Conservation (phyloP, 2,113 vertebrate species). For the Heterochromis multidens region DNA sequence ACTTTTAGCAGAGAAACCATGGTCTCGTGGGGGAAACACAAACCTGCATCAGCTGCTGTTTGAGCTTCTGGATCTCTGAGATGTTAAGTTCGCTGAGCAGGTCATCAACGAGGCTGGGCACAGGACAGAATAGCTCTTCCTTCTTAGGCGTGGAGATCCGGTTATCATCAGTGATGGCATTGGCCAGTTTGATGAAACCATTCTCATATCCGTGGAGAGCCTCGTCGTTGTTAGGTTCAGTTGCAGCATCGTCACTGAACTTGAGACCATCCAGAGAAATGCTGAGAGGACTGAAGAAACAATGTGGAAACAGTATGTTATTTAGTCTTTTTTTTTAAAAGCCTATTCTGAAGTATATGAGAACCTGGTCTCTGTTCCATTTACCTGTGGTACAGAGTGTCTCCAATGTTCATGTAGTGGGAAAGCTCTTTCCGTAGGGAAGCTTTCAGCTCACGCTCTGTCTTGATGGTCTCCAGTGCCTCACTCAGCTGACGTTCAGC, state of each 20-base stretch:
- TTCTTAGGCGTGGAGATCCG: slow-evolving; percentile 82
- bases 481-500: slow-evolving; percentile 93
- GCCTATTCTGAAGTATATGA: background rate
- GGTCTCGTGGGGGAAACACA: background rate
- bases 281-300: slow-evolving; percentile 76
- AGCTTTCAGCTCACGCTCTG: slow-evolving; percentile 93
- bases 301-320: background rate
- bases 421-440: slow-evolving; percentile 95
- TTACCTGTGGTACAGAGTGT: slow-evolving; percentile 77
- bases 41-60: slow-evolving; percentile 96
- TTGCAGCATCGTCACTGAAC: slow-evolving; percentile 81
- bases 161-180: slow-evolving; percentile 75
- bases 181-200: slow-evolving; percentile 82
- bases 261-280: slow-evolving; percentile 94
- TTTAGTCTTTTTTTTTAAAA: background rate
- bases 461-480: slow-evolving; percentile 94
- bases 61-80: slow-evolving; percentile 98
- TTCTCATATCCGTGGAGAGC: slow-evolving; percentile 87
- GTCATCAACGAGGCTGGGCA: slow-evolving; percentile 92
- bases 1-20: background rate
- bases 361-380: background rate
- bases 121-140: slow-evolving; percentile 81
- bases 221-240: slow-evolving; percentile 90
- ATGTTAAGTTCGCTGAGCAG: slow-evolving; percentile 96
- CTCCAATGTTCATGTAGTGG: slow-evolving; percentile 96